These are phyloP conservation scores for Pedionomus torquatus DNA, from an alignment of 2,113 vertebrate genomes.

Conservation along the genomic window DNA sequence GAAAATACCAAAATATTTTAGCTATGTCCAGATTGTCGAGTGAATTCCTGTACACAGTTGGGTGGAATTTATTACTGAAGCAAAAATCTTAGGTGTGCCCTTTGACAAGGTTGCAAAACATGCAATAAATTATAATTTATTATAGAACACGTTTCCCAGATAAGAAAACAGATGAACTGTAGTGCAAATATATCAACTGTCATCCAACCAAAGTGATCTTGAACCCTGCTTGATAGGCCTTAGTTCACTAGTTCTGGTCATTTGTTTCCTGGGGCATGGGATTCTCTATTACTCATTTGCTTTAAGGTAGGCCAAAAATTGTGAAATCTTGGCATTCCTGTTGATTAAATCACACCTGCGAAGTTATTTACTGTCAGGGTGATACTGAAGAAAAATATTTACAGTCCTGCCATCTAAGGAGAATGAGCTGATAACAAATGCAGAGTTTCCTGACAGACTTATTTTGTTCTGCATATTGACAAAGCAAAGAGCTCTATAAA, in stretches of 20 bases:
- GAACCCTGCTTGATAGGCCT: conserved; percentile 21
- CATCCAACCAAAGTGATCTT: conserved; percentile 23
- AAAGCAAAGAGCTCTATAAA: neutral
- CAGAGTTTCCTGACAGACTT: neutral
- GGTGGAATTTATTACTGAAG: conserved; percentile 42
- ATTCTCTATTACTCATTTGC: conserved; percentile 13
- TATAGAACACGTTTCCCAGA: conserved; percentile 42
- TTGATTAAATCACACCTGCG: conserved; percentile 58
- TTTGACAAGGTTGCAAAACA: conserved; percentile 46
- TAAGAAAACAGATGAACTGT: conserved; percentile 50
- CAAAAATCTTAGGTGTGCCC: conserved; percentile 52
- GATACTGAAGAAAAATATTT: conserved; percentile 70
- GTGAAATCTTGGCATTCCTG: conserved; percentile 36
- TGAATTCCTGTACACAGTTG: conserved; percentile 29
- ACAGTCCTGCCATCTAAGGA: conserved; percentile 30
- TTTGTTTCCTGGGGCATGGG: conserved; percentile 6
- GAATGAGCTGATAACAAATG: conserved; percentile 33
- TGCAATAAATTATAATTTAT: conserved; percentile 62
- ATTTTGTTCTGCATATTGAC: conserved; percentile 25
- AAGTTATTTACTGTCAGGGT: conserved; percentile 56
- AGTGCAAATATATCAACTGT: conserved; percentile 3
- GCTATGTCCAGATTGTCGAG: neutral
- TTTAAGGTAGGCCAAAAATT: conserved; percentile 27
- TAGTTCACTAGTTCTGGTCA: conserved; percentile 10
- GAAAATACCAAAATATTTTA: conserved; percentile 34